These are phyloP conservation scores for Sarcophaga carnaria DNA, from an alignment of 2,888 invertebrate species.

Conservation along the genomic window DNA sequence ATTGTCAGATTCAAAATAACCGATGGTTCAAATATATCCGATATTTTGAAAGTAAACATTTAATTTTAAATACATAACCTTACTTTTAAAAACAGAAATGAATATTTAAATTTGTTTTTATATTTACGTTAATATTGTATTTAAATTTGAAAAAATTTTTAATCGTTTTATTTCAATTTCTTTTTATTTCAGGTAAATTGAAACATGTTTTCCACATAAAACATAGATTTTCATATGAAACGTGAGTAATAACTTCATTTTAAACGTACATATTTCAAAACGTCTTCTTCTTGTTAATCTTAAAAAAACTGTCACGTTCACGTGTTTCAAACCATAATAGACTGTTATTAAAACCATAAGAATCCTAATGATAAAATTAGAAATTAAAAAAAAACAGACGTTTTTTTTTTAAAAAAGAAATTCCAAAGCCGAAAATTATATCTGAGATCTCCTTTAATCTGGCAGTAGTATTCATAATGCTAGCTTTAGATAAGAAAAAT, in stretches of 20 bases:
- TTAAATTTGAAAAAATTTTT: neutral
- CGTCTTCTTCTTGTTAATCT: neutral
- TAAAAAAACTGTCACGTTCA: constrained; percentile 29
- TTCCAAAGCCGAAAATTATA: neutral
- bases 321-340: constrained; percentile 58
- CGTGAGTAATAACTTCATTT: constrained; percentile 54
- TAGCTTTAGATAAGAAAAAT: too few relatives aligned
- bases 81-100: neutral
- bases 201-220: constrained; percentile 33
- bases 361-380: neutral
- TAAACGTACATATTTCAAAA: neutral
- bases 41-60: neutral
- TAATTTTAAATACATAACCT: neutral
- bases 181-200: constrained; percentile 60
- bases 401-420: constrained; percentile 14
- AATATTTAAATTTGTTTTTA: neutral
- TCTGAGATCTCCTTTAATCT: too few relatives aligned
- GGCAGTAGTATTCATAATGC: too few relatives aligned
- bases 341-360: constrained; percentile 17
- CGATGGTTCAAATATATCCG: too few relatives aligned
- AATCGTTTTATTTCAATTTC: constrained; percentile 6
- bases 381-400: constrained; percentile 13
- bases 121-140: neutral
- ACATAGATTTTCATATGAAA: constrained; percentile 23
- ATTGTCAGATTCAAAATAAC: too few relatives aligned